A percentile compares a stretch with the other conserved stretches of the same genome.
These are phyloP conservation scores for Hylia prasina DNA, from an alignment of 2,113 vertebrate species.

Conservation along the genomic window DNA sequence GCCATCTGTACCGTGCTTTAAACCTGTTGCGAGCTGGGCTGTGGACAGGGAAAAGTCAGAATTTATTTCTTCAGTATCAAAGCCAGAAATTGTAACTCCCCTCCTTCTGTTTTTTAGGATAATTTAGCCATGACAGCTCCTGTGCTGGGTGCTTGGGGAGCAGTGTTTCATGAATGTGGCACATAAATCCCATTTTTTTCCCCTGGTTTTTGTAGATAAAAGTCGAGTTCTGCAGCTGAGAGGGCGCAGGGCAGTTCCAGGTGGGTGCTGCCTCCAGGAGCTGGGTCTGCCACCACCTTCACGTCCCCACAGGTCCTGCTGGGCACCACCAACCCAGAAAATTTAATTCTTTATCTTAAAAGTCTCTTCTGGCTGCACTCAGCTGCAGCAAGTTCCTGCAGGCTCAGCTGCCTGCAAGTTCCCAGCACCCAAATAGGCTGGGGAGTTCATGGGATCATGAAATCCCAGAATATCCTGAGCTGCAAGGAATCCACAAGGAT, in stretches of 20 bases:
- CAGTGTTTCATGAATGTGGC: background rate
- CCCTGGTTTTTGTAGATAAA: background rate
- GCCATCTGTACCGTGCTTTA: slow-evolving; percentile 35
- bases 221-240: background rate
- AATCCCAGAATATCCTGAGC: background rate
- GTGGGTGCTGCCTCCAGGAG: background rate
- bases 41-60: background rate
- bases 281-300: background rate
- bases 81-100: background rate
- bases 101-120: background rate
- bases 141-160: background rate
- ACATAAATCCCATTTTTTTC: background rate
- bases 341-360: background rate
- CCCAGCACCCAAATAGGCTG: background rate
- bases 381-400: too few relatives aligned
- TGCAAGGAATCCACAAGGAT: background rate
- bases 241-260: background rate
- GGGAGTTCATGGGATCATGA: too few relatives aligned
- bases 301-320: background rate
- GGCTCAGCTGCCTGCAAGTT: rapidly evolving
- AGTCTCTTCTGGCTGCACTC: background rate
- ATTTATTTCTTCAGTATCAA: background rate
- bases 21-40: slow-evolving; percentile 53
- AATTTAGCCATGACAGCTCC: background rate
- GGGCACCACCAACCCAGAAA: background rate